Conservation (phyloP, 1,140 invertebrate genomes). For the Brachionus sp. region DNA sequence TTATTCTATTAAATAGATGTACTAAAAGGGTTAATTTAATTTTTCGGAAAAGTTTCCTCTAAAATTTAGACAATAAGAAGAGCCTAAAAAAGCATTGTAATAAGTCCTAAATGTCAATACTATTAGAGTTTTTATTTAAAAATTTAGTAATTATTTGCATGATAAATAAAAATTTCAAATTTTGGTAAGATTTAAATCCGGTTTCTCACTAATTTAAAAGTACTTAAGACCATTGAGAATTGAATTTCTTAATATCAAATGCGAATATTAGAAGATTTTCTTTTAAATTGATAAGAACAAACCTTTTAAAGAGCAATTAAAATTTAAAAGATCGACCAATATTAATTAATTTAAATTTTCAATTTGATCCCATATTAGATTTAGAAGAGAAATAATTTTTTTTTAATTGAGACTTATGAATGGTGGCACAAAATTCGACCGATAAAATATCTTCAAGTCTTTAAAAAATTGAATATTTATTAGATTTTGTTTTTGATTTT, state of each 20-base stretch:
- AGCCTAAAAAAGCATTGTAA: neutral
- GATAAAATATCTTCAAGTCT: too few species aligned
- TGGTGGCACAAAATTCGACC: too few species aligned
- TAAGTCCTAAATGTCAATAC: neutral
- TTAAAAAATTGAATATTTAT: too few species aligned
- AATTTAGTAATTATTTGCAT: conserved; percentile 8
- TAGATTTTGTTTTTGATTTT: too few species aligned
- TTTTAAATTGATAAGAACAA: neutral
- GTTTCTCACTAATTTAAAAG: neutral
- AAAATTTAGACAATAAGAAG: neutral
- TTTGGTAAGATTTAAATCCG: neutral
- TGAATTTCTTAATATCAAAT: neutral
- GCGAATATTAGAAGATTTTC: neutral
- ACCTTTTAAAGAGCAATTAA: neutral
- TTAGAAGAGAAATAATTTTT: too few species aligned
- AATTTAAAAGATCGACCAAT: neutral
- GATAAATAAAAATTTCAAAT: conserved; percentile 2
- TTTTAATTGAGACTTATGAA: too few species aligned
- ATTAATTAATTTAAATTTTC: neutral
- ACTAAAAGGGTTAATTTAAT: neutral
- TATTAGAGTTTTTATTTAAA: neutral
- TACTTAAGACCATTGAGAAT: neutral
- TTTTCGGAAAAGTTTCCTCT: neutral
- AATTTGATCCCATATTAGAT: neutral
- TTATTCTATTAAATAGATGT: neutral